phyloP scores from a whole-genome alignment of 2,888 invertebrate species.

The Hoplodrina blanda region DNA sequence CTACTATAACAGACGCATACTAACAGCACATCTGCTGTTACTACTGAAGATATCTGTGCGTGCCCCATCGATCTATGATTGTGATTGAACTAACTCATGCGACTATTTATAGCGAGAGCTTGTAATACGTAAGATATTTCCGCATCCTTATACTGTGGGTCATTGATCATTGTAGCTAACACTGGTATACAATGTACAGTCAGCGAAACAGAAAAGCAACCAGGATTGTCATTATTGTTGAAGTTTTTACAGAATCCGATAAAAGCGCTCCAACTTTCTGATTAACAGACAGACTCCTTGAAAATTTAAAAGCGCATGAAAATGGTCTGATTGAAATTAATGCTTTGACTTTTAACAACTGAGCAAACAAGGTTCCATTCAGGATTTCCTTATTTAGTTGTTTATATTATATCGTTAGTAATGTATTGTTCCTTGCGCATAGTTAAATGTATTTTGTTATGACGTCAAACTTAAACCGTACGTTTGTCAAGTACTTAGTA shows the following conservation, averaged over 20 bases:
- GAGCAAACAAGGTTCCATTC: not conserved
- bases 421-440: too few relatives aligned
- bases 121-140: slow-evolving; percentile 24
- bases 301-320: too few relatives aligned
- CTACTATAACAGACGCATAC: not conserved
- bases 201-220: too few relatives aligned
- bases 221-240: too few relatives aligned
- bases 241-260: too few relatives aligned
- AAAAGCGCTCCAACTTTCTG: too few relatives aligned
- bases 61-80: not conserved
- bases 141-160: slow-evolving; percentile 18
- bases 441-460: not conserved
- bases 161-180: not conserved
- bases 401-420: not conserved
- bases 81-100: not conserved
- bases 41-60: too few relatives aligned
- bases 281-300: too few relatives aligned
- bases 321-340: too few relatives aligned
- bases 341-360: not conserved
- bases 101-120: slow-evolving; percentile 2
- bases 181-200: not conserved
- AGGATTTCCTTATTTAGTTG: slow-evolving; percentile 2
- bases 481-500: too few relatives aligned
- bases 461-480: too few relatives aligned
- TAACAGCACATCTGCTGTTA: too few relatives aligned